Percentiles rank a stretch among this genome's conserved stretches.
phyloP scores from a whole-genome alignment of 2,888 invertebrate genomes.

The Notodonta dromedarius region DNA sequence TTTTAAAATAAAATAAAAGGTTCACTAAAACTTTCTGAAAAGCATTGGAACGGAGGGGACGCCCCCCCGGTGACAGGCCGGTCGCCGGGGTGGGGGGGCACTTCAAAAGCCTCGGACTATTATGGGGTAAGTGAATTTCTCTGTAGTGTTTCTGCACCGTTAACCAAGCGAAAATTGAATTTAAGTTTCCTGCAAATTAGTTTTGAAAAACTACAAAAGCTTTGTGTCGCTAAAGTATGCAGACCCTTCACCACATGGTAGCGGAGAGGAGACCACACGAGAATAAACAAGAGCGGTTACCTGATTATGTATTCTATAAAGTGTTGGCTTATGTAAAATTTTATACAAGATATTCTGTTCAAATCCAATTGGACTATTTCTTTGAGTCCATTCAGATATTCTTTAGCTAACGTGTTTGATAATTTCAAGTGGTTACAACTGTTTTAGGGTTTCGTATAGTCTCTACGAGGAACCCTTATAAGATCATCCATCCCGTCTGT shows the following conservation, averaged over 20 bases:
- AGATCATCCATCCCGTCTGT: no score
- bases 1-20: no score
- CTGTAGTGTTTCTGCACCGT: not conserved
- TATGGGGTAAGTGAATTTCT: not conserved
- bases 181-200: not conserved
- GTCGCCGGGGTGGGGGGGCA: not conserved
- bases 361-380: no score
- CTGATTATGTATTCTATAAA: no score
- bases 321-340: not conserved
- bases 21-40: not conserved
- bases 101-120: not conserved
- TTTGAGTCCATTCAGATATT: no score
- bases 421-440: no score
- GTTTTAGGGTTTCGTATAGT: no score
- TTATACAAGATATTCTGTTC: not conserved
- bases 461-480: no score
- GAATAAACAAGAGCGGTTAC: no score
- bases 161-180: not conserved
- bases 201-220: not conserved
- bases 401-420: no score
- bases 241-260: constrained; percentile 2
- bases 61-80: not conserved
- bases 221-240: not conserved
- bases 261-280: not conserved
- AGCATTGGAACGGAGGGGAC: not conserved